Evolutionary conservation across 2,888 invertebrate genomes (phyloP), one percentile per base, ranked within the genome.

Genomic region (Priocnemis perturbator): DNA sequence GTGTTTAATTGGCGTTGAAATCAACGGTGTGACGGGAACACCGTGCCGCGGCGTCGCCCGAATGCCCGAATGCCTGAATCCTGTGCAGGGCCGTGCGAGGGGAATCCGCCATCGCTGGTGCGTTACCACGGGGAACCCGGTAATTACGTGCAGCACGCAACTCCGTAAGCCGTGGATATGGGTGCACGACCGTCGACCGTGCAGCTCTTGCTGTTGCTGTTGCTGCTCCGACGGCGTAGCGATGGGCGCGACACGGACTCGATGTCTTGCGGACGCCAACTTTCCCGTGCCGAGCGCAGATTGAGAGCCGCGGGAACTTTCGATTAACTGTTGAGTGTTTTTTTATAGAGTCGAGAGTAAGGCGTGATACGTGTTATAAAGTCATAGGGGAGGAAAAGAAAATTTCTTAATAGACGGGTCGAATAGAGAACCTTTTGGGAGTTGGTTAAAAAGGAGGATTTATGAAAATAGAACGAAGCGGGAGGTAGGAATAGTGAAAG

Each of bases 1-100:
- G 85, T 89, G 89, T 88, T 89, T 88, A 89, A 89, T 89, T 89
- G 88, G 89, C 89, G 89, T 89, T 89, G 89, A 89, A 89, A 89
- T 84, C 88, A 89, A 83, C 86, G 85, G 88, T 88, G 89, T 88
- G 89, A 89, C 89, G 89, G 85, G 85, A 87, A 88, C 85, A 85
- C 83, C 86, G 85, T 85, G 84, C 81, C 83, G 85, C 83, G 84
- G 84, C 84, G 86, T 87, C 87, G 85, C 83, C 85, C 85, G 85
- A 85, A 83, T 82, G 78, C 81, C 84, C 81, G 84, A 87, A 86
- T 87, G 84, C 86, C 81, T 84, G 83, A 85, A 86, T 85, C 85
- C 83, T 79, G 78, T 67, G 64, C 70, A 66, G 70, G 67, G 63
- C 69, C 70, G 65, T 61, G 58, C 65, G 63, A 37, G 71, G 79